phyloP scores from a whole-genome alignment of 2,113 vertebrate species.

The Alethe diademata region DNA sequence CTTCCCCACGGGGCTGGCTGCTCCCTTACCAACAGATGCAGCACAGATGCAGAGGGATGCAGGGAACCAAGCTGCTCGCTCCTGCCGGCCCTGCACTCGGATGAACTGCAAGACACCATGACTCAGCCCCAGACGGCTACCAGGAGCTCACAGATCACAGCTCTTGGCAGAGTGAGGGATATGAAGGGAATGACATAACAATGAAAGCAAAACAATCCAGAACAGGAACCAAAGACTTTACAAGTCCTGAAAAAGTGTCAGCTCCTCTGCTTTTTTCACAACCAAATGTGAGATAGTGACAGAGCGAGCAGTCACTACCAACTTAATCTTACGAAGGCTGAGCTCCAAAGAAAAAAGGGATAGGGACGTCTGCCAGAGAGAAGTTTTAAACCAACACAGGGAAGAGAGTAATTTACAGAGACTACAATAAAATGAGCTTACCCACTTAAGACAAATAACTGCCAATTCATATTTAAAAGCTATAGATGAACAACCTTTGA shows the following conservation, averaged over 20 bases:
- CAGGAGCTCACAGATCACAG: neutral
- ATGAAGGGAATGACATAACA: constrained; percentile 10
- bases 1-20: neutral
- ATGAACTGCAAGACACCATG: constrained; percentile 34
- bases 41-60: neutral
- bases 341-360: neutral
- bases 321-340: fast-evolving
- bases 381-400: neutral
- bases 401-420: neutral
- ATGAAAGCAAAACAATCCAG: neutral
- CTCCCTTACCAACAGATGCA: neutral
- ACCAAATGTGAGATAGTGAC: neutral
- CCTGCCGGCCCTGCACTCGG: neutral
- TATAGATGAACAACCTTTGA: neutral
- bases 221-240: neutral
- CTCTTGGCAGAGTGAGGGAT: neutral
- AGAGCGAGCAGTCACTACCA: neutral
- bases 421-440: neutral
- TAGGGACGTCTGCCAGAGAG: neutral
- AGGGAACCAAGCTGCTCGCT: neutral
- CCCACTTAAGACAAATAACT: neutral
- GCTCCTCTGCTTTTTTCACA: neutral
- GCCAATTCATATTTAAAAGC: neutral
- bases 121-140: constrained; percentile 43
- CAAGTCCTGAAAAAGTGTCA: neutral